Percentiles rank a stretch among this genome's conserved stretches.
phyloP scores from a whole-genome alignment of 2,113 vertebrate species.

The Chaenocephalus aceratus region DNA sequence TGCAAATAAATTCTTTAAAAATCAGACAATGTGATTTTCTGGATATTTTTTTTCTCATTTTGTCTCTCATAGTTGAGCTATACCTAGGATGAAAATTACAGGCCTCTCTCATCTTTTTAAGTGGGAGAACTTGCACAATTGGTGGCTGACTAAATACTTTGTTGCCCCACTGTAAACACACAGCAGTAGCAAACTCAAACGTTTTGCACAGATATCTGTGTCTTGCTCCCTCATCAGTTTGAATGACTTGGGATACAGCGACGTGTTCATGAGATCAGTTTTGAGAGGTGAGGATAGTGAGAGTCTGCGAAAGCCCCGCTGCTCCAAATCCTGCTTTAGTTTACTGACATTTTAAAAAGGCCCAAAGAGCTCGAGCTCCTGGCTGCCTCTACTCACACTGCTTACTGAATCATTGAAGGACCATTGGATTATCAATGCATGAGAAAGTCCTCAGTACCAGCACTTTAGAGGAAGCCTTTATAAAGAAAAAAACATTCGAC shows the following conservation, averaged over 20 bases:
- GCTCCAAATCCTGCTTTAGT: slow-evolving; percentile 55
- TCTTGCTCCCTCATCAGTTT: slow-evolving; percentile 31
- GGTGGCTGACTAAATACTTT: too few relatives aligned
- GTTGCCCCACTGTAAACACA: neutral
- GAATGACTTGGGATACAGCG: slow-evolving; percentile 12
- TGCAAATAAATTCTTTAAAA: too few relatives aligned
- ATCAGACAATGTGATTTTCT: too few relatives aligned
- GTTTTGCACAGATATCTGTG: slow-evolving; percentile 2
- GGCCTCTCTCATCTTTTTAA: too few relatives aligned
- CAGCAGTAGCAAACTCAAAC: slow-evolving; percentile 18
- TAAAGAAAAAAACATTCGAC: slow-evolving; percentile 51
- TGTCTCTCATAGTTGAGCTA: too few relatives aligned
- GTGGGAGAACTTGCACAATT: too few relatives aligned
- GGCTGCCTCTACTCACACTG: slow-evolving; percentile 42
- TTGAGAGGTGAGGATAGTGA: slow-evolving; percentile 43
- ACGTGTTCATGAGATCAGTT: slow-evolving; percentile 21
- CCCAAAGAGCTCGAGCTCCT: slow-evolving; percentile 56
- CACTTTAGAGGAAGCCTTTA: slow-evolving; percentile 64
- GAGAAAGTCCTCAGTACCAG: slow-evolving; percentile 70
- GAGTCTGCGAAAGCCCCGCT: slow-evolving; percentile 15
- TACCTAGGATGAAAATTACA: too few relatives aligned
- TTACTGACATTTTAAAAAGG: slow-evolving; percentile 70
- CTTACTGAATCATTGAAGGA: slow-evolving; percentile 77
- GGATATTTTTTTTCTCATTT: too few relatives aligned
- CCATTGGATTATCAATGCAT: slow-evolving; percentile 76